Percentiles rank a stretch among this genome's conserved stretches.
These are phyloP conservation scores for Peromyscus eremicus DNA, from an alignment of 2,797 vertebrate species.

Conservation along the genomic window DNA sequence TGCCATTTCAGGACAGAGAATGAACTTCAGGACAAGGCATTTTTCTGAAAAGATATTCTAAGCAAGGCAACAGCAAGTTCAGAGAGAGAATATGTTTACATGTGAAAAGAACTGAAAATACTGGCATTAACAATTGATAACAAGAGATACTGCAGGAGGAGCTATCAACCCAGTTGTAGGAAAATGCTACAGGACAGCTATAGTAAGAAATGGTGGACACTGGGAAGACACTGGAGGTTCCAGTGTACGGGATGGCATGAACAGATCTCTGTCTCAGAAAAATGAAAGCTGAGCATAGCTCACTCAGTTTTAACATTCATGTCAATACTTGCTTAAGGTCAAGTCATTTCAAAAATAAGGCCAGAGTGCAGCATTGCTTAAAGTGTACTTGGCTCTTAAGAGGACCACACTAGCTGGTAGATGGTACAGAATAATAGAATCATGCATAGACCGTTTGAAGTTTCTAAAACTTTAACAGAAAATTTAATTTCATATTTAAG, in stretches of 20 bases:
- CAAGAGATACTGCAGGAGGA: neutral
- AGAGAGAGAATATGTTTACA: neutral
- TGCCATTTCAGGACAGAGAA: neutral
- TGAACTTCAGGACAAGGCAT: neutral
- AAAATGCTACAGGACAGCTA: neutral
- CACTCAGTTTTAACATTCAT: constrained; percentile 12
- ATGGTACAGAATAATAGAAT: neutral
- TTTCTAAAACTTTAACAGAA: constrained; percentile 17
- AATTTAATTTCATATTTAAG: neutral
- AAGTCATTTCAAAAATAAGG: constrained; percentile 38
- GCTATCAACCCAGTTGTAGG: neutral
- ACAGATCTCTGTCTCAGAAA: constrained; percentile 25
- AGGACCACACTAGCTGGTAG: neutral
- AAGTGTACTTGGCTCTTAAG: neutral
- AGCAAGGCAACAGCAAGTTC: neutral
- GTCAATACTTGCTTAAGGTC: neutral
- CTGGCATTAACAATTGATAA: neutral
- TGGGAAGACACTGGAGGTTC: neutral
- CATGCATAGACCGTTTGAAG: neutral
- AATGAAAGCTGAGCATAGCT: neutral
- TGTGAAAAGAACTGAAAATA: neutral
- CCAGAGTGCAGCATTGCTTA: neutral
- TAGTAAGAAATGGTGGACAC: neutral
- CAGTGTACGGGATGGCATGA: neutral
- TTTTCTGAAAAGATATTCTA: neutral